Evolutionary conservation across 2,797 vertebrate species (phyloP), one percentile per base, ranked within the genome.

Genomic region (Darevskia mixta): DNA sequence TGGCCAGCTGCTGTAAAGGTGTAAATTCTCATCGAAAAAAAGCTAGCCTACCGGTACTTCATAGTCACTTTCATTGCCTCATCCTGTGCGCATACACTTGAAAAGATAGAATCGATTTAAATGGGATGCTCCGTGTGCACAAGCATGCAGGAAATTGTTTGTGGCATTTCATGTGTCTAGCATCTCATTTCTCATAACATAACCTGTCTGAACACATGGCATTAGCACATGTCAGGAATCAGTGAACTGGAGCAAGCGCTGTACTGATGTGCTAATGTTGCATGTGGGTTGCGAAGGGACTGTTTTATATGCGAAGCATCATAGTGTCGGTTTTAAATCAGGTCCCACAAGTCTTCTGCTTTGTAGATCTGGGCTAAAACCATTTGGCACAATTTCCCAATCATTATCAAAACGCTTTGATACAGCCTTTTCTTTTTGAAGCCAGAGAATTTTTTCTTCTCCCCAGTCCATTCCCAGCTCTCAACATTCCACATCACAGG

Each of bases 401-500:
- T 35, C 23, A 0, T 29, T 0, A 0, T 41, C 87, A 77, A 88
- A 82, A 27, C 0, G 0, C 17, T 35, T 73, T 73, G 18, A 38
- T 35, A 73, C 8, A 35, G 72, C 2, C 35, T 38, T 38, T 15
- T 17, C 86, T 73, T 73, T 32, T 5, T 1, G 15, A 73, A 89
- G 43, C 64, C 38, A 87, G 71, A 45, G 0, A 43, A 4, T 0
- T 35, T 77, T 78, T 86, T n/a, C 79, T 85, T 73, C 83, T 92
- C 81, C 87, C 4, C 11, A 15, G 25, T 83, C 86, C 0, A 0
- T 32, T 95, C 86, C 73, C 76, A 69, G 35, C 17, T 35, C 92
- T 93, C 93, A 95, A 93, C 93, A 95, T 95, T 96, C 94, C 92
- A 95, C 95, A 93, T 95, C 89, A 90, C 94, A 95, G 84, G 95